Evolutionary conservation across 2,797 vertebrate genomes (phyloP), one percentile per base, ranked within the genome.

Genomic region (Ctenopoma multispine): DNA sequence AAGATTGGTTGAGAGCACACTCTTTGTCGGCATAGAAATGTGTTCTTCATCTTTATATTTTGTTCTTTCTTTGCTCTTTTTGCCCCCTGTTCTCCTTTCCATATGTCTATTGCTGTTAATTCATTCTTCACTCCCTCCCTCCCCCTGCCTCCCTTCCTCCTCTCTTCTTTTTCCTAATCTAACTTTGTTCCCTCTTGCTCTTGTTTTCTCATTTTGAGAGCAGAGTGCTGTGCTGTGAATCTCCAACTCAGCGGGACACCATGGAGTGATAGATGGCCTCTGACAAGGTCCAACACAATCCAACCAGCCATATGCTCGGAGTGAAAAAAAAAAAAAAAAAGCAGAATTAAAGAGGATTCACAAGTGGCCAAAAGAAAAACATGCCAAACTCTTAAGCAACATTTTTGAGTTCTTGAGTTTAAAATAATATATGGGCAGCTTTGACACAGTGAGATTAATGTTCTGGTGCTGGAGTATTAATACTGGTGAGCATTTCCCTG

Each of bases 241-340:
- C 80, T 80, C 78, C 65, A 68, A 40, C 88, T 53, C 93, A 93
- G 93, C 86, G 80, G 91, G 92, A 92, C 83, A 80, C 87, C 82
- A 51, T 65, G 46, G 68, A 84, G 78, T 94, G 93, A 94, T 93
- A 90, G 83, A 95, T 93, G 83, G 92, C 77, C 83, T 76, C 84
- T 94, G 91, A 93, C 91, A 92, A 91, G 89, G 87, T 87, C 84
- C 86, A 89, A 91, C 88, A 91, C 83, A 90, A 90, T 87, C 83
- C 89, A 90, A 90, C 78, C 81, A 87, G 72, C 79, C 87, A 92
- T 86, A 89, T 88, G 88, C 81, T 84, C 81, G 20, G 10, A 76
- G 80, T 68, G 67, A 75, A 90, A 75, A 84, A 77, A 82, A 70
- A n/a, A 65, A 75, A 90, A 75, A 84, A 71, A 74, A 51, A 61